These are phyloP conservation scores for Notospermus geniculatus DNA, from an alignment of 1,140 invertebrate genomes.

Conservation along the genomic window DNA sequence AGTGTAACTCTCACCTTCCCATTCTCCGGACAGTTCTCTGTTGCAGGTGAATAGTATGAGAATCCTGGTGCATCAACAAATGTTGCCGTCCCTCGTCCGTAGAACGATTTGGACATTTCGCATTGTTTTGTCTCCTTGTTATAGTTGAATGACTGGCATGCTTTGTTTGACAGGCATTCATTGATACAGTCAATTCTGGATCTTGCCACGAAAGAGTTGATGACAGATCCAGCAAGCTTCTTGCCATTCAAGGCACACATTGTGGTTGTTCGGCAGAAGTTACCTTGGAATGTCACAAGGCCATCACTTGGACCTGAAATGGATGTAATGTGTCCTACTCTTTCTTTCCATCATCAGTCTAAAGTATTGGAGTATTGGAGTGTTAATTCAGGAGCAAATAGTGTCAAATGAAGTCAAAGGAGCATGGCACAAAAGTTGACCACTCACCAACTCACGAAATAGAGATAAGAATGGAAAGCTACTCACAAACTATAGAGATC, in stretches of 20 bases:
- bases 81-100: background rate
- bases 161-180: background rate
- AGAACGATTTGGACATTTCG: background rate
- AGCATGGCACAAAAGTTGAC: no score
- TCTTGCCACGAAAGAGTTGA: background rate
- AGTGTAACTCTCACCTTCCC: background rate
- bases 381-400: background rate
- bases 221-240: background rate
- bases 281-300: background rate
- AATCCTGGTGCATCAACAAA: background rate
- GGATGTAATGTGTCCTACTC: background rate
- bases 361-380: no score
- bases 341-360: no score
- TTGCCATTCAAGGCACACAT: background rate
- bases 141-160: conserved; percentile 6
- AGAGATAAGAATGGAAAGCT: no score
- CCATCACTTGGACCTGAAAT: background rate
- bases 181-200: background rate
- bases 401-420: no score
- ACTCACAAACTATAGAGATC: no score
- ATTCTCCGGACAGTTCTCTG: background rate
- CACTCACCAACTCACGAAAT: no score
- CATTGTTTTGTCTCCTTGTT: background rate
- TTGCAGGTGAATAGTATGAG: background rate
- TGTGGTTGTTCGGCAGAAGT: background rate